phyloP scores from a whole-genome alignment of 1,140 invertebrate species.

The Palaemon carinicauda region DNA sequence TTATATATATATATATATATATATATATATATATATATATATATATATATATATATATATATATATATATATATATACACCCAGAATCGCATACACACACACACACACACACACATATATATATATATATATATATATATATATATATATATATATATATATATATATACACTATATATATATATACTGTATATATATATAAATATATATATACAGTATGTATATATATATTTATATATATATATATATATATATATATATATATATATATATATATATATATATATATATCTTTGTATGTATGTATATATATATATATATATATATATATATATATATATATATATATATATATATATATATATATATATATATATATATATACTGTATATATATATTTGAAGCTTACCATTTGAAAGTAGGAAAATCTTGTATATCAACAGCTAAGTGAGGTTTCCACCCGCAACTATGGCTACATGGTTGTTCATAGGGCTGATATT shows the following conservation, averaged over 20 bases:
- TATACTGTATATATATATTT: background rate
- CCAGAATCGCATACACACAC: no score
- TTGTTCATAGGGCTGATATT: no score
- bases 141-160: no score
- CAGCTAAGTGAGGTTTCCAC: no score
- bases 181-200: no score
- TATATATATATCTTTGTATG: background rate
- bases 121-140: no score
- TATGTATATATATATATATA: background rate
- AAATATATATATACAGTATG: background rate
- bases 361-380: background rate
- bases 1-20: background rate
- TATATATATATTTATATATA: background rate
- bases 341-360: no score
- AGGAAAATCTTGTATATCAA: no score
- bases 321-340: background rate
- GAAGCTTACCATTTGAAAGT: no score
- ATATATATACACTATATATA: background rate
- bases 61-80: constrained; percentile 9
- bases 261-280: background rate
- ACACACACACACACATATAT: no score
- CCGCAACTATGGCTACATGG: no score
- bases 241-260: background rate
- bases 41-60: constrained; percentile 3
- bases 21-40: background rate